A percentile compares a stretch with the other conserved stretches of the same genome.
phyloP scores from a whole-genome alignment of 2,888 invertebrate species.

The Tipula unca region DNA sequence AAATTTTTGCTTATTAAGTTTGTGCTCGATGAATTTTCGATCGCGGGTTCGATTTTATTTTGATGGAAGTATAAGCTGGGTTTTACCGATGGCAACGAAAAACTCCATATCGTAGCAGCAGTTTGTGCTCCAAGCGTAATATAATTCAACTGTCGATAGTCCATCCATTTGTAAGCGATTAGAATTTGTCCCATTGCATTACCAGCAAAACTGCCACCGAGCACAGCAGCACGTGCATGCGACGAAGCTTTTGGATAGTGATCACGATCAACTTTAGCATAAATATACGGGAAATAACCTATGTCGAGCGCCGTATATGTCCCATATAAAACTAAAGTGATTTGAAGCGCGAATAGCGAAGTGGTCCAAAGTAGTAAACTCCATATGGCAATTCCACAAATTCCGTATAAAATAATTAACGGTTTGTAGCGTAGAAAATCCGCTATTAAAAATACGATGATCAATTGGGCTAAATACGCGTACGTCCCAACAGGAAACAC shows the following conservation, averaged over 20 bases:
- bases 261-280: slow-evolving; percentile 67
- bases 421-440: slow-evolving; percentile 80
- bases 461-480: slow-evolving; percentile 64
- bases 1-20: background rate
- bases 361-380: slow-evolving; percentile 67
- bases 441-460: slow-evolving; percentile 74
- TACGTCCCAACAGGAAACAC: slow-evolving; percentile 85
- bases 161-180: slow-evolving; percentile 48
- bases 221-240: slow-evolving; percentile 60
- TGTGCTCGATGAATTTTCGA: background rate
- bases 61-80: slow-evolving; percentile 58
- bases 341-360: slow-evolving; percentile 62
- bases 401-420: slow-evolving; percentile 65
- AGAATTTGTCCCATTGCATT: slow-evolving; percentile 58
- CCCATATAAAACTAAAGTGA: slow-evolving; percentile 64
- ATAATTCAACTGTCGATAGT: slow-evolving; percentile 60
- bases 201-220: slow-evolving; percentile 57
- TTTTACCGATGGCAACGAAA: slow-evolving; percentile 53
- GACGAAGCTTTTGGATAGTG: slow-evolving; percentile 66
- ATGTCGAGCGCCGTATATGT: slow-evolving; percentile 83
- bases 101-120: slow-evolving; percentile 51
- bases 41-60: slow-evolving; percentile 23
- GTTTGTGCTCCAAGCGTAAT: slow-evolving; percentile 53
- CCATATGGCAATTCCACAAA: slow-evolving; percentile 67
- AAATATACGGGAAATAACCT: slow-evolving; percentile 89